phyloP scores from a whole-genome alignment of 2,888 invertebrate species.

The Drosophila prostipennis region DNA sequence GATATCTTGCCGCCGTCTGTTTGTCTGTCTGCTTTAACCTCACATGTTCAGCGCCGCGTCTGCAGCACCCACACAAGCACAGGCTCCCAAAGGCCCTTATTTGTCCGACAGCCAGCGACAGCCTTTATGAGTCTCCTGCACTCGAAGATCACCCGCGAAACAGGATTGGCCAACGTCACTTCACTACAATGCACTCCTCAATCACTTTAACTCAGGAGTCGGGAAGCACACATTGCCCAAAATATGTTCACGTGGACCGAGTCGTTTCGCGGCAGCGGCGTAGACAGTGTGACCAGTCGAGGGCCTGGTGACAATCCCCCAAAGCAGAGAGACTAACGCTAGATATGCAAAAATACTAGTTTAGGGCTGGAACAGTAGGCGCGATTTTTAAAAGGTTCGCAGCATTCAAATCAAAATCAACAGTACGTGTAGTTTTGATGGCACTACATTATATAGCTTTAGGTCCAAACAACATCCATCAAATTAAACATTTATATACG shows the following conservation, averaged over 20 bases:
- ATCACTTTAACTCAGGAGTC: conserved; percentile 61
- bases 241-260: conserved; percentile 75
- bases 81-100: conserved; percentile 2
- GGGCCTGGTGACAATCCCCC: not conserved
- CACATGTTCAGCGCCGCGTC: conserved; percentile 81
- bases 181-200: conserved; percentile 24
- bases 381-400: no score
- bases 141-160: conserved; percentile 4
- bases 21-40: conserved; percentile 79
- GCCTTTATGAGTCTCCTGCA: conserved; percentile 1
- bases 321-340: not conserved
- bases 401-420: no score
- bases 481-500: no score
- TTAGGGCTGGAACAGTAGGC: no score
- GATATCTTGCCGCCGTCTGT: conserved; percentile 56
- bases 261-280: conserved; percentile 57
- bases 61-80: conserved; percentile 56
- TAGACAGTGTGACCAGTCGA: conserved; percentile 2
- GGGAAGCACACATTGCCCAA: conserved; percentile 68
- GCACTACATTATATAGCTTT: no score
- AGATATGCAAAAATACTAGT: not conserved
- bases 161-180: conserved; percentile 12
- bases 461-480: no score
- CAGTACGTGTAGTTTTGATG: no score
- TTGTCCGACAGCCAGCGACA: not conserved